Evolutionary conservation across 2,113 vertebrate species (phyloP).

Genomic region (Myiozetetes cayanensis): DNA sequence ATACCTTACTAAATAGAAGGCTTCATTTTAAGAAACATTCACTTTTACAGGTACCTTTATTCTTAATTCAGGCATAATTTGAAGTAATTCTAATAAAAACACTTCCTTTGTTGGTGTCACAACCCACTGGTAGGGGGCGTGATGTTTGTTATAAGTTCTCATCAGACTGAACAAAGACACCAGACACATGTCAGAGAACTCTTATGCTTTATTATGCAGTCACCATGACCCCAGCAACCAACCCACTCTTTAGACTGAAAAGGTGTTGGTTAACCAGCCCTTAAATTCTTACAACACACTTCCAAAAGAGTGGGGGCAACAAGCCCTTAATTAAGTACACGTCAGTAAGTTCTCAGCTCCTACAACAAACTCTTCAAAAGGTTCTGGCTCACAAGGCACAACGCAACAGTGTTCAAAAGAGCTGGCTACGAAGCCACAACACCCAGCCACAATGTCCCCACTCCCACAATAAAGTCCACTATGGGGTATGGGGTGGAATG

Average conservation of each 20-base stretch:
- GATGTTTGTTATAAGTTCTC: fast-evolving
- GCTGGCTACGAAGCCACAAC: background rate
- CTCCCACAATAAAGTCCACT: background rate
- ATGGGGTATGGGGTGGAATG: background rate
- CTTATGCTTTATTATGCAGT: background rate
- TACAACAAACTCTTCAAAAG: background rate
- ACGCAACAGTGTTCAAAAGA: background rate
- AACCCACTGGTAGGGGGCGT: background rate
- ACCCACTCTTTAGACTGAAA: background rate
- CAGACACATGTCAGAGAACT: background rate
- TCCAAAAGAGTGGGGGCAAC: background rate
- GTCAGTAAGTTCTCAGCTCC: background rate
- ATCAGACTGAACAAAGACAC: background rate
- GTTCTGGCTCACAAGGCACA: background rate
- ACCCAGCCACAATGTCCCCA: background rate
- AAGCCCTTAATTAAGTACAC: background rate
- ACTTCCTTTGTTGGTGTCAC: background rate
- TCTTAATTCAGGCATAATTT: background rate
- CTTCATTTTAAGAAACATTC: background rate
- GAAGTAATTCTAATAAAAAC: background rate
- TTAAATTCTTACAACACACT: background rate
- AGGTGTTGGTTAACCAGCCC: background rate
- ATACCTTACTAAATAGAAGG: background rate
- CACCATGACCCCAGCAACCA: background rate
- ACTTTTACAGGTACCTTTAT: background rate